Percentiles rank a stretch among this genome's conserved stretches.
Evolutionary conservation across 2,888 invertebrate species (phyloP).

Genomic region (Argynnis bischoffii): DNA sequence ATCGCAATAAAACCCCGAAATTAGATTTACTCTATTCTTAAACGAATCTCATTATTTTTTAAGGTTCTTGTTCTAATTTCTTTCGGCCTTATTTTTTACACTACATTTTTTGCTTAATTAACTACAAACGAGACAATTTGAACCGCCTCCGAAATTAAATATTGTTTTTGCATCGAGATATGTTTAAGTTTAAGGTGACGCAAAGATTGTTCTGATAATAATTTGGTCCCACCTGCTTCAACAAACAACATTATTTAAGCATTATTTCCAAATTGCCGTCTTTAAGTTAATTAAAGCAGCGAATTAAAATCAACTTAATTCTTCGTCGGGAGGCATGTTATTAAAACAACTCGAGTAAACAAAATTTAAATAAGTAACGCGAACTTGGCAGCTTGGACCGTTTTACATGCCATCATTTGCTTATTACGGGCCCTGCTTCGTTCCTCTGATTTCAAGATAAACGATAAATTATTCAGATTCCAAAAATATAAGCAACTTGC

Average conservation of each 20-base stretch:
- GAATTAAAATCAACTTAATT: slow-evolving; percentile 55
- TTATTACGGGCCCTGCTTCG: slow-evolving; percentile 42
- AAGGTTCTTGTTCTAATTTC: slow-evolving; percentile 52
- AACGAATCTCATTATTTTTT: slow-evolving; percentile 54
- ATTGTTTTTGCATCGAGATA: slow-evolving; percentile 28
- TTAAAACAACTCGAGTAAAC: slow-evolving; percentile 59
- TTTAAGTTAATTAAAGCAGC: slow-evolving; percentile 46
- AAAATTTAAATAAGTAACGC: slow-evolving; percentile 64
- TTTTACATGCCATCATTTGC: slow-evolving; percentile 50
- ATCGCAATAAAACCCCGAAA: slow-evolving; percentile 48
- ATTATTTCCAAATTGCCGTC: slow-evolving; percentile 39
- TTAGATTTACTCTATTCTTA: slow-evolving; percentile 56
- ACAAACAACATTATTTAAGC: slow-evolving; percentile 33
- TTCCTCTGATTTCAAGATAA: slow-evolving; percentile 37
- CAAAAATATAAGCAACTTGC: slow-evolving; percentile 18
- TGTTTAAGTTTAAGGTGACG: slow-evolving; percentile 25
- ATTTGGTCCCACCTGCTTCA: slow-evolving; percentile 31
- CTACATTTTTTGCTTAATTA: slow-evolving; percentile 47
- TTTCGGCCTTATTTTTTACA: slow-evolving; percentile 58
- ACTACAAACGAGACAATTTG: slow-evolving; percentile 32
- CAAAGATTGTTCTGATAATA: slow-evolving; percentile 26
- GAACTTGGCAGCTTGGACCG: slow-evolving; percentile 49
- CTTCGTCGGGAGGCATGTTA: slow-evolving; percentile 48
- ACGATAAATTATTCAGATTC: slow-evolving; percentile 37
- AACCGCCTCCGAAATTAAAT: slow-evolving; percentile 22